A percentile compares a stretch with the other conserved stretches of the same genome.
These are phyloP conservation scores for Magallana nippona DNA, from an alignment of 2,888 invertebrate genomes.

Conservation along the genomic window DNA sequence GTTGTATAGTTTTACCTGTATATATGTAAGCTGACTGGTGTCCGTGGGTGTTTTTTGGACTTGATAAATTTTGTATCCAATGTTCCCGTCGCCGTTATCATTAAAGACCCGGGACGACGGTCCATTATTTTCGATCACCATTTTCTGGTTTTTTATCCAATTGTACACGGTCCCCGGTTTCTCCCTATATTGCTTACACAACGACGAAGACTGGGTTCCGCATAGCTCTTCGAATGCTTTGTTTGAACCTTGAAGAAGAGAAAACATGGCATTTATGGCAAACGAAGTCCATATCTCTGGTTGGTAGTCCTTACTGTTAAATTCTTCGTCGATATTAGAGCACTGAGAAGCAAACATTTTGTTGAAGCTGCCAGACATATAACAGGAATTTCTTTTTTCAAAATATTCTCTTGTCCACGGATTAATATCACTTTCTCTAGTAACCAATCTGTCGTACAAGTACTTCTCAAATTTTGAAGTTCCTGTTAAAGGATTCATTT, in stretches of 20 bases:
- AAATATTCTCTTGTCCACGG: slow-evolving; percentile 42
- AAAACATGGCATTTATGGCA: slow-evolving; percentile 42
- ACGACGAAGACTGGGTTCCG: not conserved
- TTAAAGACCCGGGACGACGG: slow-evolving; percentile 37
- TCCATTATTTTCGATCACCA: slow-evolving; percentile 36
- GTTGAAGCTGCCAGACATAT: slow-evolving; percentile 42
- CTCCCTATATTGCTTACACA: slow-evolving; percentile 40
- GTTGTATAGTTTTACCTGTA: slow-evolving; percentile 32
- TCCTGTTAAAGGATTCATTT: slow-evolving; percentile 27
- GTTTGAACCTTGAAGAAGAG: slow-evolving; percentile 42
- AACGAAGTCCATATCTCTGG: slow-evolving; percentile 45
- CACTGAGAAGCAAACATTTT: slow-evolving; percentile 40
- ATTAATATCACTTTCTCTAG: not conserved
- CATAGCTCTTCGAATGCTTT: slow-evolving; percentile 41
- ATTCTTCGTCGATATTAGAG: not conserved
- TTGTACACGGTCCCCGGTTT: not conserved
- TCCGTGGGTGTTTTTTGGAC: slow-evolving; percentile 18
- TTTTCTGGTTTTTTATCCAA: slow-evolving; percentile 3
- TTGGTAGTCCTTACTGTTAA: not conserved
- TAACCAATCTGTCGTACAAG: not conserved
- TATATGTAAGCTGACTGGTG: slow-evolving; percentile 13
- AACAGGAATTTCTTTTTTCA: slow-evolving; percentile 39
- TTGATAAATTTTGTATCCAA: slow-evolving; percentile 49
- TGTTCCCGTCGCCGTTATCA: slow-evolving; percentile 50
- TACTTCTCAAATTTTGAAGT: slow-evolving; percentile 30